Conservation (phyloP, 2,113 vertebrate species). For the Brienomyrus longianalis region DNA sequence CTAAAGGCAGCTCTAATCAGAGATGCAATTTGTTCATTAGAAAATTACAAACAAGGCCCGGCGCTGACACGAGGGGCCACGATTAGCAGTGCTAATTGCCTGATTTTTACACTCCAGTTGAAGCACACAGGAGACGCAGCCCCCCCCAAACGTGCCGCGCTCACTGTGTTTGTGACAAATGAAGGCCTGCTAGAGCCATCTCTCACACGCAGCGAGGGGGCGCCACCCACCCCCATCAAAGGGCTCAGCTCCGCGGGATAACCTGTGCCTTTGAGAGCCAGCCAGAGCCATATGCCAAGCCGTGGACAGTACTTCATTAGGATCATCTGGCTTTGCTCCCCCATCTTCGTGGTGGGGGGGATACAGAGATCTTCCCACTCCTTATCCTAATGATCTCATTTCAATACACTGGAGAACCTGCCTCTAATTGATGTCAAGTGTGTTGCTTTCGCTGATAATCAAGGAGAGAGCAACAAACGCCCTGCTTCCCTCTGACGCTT, state of each 20-base stretch:
- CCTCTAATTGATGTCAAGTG: conserved; percentile 97
- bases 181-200: conserved; percentile 45
- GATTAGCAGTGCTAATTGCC: conserved; percentile 90
- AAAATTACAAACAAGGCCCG: conserved; percentile 86
- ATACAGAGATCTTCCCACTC: conserved; percentile 61
- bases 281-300: conserved; percentile 65
- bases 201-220: conserved; percentile 13
- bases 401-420: conserved; percentile 79
- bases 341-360: conserved; percentile 18
- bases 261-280: conserved; percentile 67
- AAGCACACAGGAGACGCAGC: conserved; percentile 44
- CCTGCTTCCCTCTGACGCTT: conserved; percentile 18
- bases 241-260: conserved; percentile 55
- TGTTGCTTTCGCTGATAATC: conserved; percentile 84
- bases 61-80: conserved; percentile 71
- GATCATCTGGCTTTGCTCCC: conserved; percentile 27
- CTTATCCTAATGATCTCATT: conserved; percentile 91
- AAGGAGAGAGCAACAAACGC: conserved; percentile 69
- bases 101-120: conserved; percentile 70
- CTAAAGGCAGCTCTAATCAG: conserved; percentile 83
- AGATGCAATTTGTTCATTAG: conserved; percentile 94
- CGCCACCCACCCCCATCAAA: conserved; percentile 70
- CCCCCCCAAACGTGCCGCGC: background rate
- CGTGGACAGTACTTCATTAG: conserved; percentile 78
- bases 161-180: conserved; percentile 44